Conservation (phyloP, 2,113 vertebrate species). For the Gnathonemus longibarbis region DNA sequence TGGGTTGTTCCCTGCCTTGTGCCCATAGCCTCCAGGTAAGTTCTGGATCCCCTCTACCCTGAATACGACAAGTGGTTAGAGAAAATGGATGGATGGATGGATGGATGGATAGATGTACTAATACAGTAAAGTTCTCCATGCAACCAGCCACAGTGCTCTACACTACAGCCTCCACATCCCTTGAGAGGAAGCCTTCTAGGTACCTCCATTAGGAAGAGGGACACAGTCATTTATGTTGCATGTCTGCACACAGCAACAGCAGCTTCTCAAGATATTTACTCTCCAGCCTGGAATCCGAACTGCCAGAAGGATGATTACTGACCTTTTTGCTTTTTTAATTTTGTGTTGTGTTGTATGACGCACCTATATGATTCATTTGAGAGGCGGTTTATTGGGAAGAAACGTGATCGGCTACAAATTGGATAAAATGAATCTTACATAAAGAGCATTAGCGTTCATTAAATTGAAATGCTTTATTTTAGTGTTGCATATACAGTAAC, state of each 20-base stretch:
- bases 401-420: not conserved
- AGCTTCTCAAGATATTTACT: not conserved
- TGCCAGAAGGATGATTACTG: not conserved
- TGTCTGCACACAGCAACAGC: not conserved
- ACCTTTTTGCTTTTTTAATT: not conserved
- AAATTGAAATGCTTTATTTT: not conserved
- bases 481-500: not conserved
- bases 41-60: not conserved
- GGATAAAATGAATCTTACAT: not conserved
- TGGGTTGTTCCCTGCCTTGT: not conserved
- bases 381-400: not conserved
- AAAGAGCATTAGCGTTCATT: not conserved
- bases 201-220: not conserved
- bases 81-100: not conserved
- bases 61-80: not conserved
- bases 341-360: not conserved
- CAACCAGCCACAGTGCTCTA: not conserved
- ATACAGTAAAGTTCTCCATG: not conserved
- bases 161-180: not conserved
- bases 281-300: not conserved
- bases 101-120: not conserved
- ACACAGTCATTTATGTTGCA: not conserved
- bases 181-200: not conserved
- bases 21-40: too few species aligned
- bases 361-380: not conserved